Evolutionary conservation across 2,888 invertebrate species (phyloP), one percentile per base, ranked within the genome.

Genomic region (Heliconius aoede): DNA sequence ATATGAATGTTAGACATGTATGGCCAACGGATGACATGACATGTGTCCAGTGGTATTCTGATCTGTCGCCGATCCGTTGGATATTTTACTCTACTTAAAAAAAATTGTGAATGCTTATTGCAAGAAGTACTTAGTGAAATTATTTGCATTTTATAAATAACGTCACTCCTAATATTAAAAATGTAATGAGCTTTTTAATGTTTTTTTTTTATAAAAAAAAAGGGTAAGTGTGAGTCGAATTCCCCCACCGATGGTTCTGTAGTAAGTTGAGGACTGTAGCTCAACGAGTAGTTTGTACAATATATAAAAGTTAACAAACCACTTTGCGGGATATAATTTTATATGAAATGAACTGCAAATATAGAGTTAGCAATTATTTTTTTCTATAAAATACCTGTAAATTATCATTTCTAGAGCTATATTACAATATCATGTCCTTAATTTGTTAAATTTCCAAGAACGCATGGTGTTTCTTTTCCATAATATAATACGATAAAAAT

Each of bases 401-500:
- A n/a, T n/a, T n/a, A n/a, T n/a, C n/a, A n/a, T n/a, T n/a, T n/a
- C n/a, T n/a, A n/a, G n/a, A n/a, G n/a, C n/a, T n/a, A n/a, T n/a
- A n/a, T n/a, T n/a, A n/a, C n/a, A 64, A 24, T 64, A n/a, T 21
- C 30, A 32, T 13, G 13, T n/a, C n/a, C 13, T 64, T 13, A 9
- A 64, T 60, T 55, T 60, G 26, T 60, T 26, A 60, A 0, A 26
- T 64, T 64, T 64, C 64, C 64, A 64, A 36, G 64, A 64, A 64
- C 11, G 18, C 32, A 7, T n/a, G 8, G 30, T 32, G 62, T 30
- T 4, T 24, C 32, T 64, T 64, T 64, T 64, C 64, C 64, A 64
- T 36, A 64, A 32, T 64, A 32, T 36, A 36, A 64, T 36, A 13
- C 64, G 32, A 32, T 64, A n/a, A 64, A 36, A 64, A 64, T 64